Percentiles rank a stretch among this genome's conserved stretches.
Evolutionary conservation across 1,140 invertebrate genomes (phyloP).

Genomic region (Glossosoma conforme): DNA sequence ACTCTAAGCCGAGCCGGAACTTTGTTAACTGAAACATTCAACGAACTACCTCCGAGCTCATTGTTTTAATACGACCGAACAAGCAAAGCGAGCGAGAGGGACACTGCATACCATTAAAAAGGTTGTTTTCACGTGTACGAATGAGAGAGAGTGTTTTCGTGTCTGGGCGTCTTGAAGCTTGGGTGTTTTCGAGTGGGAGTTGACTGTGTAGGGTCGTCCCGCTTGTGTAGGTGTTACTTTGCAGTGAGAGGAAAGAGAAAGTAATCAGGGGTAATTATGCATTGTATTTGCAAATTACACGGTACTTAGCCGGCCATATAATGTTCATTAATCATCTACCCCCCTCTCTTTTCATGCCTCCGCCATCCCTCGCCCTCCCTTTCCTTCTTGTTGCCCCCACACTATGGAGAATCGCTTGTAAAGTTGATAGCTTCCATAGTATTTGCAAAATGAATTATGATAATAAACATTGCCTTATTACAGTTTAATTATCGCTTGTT

Average conservation of each 20-base stretch:
- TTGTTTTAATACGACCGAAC: slow-evolving; percentile 26
- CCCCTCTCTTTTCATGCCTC: background rate
- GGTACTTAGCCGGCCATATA: slow-evolving; percentile 55
- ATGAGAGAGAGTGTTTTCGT: slow-evolving; percentile 1
- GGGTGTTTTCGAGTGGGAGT: background rate
- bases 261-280: slow-evolving; percentile 48
- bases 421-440: too few relatives aligned
- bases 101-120: background rate
- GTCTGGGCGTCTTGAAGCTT: slow-evolving; percentile 2
- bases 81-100: slow-evolving; percentile 7
- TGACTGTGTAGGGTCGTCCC: background rate
- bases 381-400: too few relatives aligned
- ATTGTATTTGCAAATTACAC: slow-evolving; percentile 55
- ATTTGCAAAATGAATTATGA: too few relatives aligned
- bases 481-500: too few relatives aligned
- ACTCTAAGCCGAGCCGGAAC: slow-evolving; percentile 26
- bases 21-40: slow-evolving; percentile 27
- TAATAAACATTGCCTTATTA: too few relatives aligned
- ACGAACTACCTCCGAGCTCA: slow-evolving; percentile 24
- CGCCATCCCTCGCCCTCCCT: too few relatives aligned
- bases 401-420: too few relatives aligned
- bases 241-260: slow-evolving; percentile 17
- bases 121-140: background rate
- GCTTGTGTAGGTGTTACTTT: background rate
- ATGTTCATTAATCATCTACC: slow-evolving; percentile 50